A percentile compares a stretch with the other conserved stretches of the same genome.
Evolutionary conservation across 2,113 vertebrate genomes (phyloP).

Genomic region (Lophius piscatorius): DNA sequence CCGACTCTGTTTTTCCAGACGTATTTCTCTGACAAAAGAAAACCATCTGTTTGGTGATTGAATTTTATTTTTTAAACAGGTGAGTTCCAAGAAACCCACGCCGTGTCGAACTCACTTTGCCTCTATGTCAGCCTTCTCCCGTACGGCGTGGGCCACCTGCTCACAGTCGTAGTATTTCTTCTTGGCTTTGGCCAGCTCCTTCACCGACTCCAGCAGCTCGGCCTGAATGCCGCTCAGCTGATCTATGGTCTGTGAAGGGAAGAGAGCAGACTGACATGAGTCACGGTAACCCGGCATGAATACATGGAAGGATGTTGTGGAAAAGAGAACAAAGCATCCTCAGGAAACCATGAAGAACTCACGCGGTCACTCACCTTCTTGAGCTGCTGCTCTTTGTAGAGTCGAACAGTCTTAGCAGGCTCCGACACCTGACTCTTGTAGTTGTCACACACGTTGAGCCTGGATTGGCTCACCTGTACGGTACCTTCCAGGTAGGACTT

Average conservation of each 20-base stretch:
- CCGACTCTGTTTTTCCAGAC: slow-evolving; percentile 8
- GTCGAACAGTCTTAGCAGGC: slow-evolving; percentile 91
- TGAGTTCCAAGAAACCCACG: not conserved
- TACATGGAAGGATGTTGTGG: not conserved
- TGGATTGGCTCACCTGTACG: slow-evolving; percentile 94
- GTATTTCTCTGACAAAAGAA: slow-evolving; percentile 14
- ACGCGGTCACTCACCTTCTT: slow-evolving; percentile 85
- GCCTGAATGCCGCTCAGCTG: slow-evolving; percentile 94
- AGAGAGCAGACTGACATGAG: slow-evolving; percentile 18
- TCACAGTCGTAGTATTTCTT: slow-evolving; percentile 99
- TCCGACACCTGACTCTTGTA: slow-evolving; percentile 96
- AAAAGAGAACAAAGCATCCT: slow-evolving; percentile 20
- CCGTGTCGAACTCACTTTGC: slow-evolving; percentile 87
- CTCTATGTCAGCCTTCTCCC: slow-evolving; percentile 98
- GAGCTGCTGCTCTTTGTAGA: slow-evolving; percentile 96
- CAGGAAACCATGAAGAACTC: slow-evolving; percentile 9
- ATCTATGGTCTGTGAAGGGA: slow-evolving; percentile 88
- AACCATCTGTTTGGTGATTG: slow-evolving; percentile 19
- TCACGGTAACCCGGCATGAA: slow-evolving; percentile 5
- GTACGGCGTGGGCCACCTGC: slow-evolving; percentile 96
- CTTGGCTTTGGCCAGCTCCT: slow-evolving; percentile 98
- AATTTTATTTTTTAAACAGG: slow-evolving; percentile 1
- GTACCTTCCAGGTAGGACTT: slow-evolving; percentile 94
- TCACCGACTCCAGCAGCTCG: slow-evolving; percentile 96
- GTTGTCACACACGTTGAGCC: slow-evolving; percentile 95